Percentiles rank a stretch among this genome's conserved stretches.
phyloP scores from a whole-genome alignment of 2,888 invertebrate species.

The Phengaris arion region DNA sequence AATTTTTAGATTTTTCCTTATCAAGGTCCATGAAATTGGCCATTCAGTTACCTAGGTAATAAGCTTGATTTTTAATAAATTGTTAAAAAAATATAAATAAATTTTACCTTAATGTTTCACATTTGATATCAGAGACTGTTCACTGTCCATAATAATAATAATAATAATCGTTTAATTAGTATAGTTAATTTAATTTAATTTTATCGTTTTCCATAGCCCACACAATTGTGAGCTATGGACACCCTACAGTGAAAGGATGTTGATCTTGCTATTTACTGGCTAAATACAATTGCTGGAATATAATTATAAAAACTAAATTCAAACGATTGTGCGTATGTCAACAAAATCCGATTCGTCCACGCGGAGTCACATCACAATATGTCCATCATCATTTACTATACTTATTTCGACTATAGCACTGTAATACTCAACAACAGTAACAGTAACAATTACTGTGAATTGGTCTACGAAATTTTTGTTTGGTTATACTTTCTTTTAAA shows the following conservation, averaged over 20 bases:
- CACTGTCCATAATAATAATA: too few relatives aligned
- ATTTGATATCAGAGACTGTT: not conserved
- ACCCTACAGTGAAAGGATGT: constrained; percentile 51
- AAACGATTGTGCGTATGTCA: constrained; percentile 20
- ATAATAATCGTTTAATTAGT: too few relatives aligned
- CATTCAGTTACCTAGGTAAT: too few relatives aligned
- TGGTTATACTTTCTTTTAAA: not conserved
- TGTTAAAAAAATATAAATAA: too few relatives aligned
- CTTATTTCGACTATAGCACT: not conserved
- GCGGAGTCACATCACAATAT: constrained; percentile 9
- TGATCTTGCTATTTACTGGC: constrained; percentile 53
- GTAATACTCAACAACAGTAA: not conserved
- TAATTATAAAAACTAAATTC: constrained; percentile 35
- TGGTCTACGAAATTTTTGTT: not conserved
- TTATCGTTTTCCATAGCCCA: too few relatives aligned
- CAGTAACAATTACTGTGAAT: not conserved
- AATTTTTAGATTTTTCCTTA: too few relatives aligned
- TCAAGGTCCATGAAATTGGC: too few relatives aligned
- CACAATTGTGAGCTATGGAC: not conserved
- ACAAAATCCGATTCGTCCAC: constrained; percentile 16
- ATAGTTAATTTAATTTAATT: too few relatives aligned
- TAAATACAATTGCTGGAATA: constrained; percentile 42
- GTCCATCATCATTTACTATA: not conserved
- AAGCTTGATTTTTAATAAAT: too few relatives aligned
- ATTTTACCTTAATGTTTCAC: not conserved